Conservation (phyloP, 2,888 invertebrate species). For the Mactromeris polynyma region DNA sequence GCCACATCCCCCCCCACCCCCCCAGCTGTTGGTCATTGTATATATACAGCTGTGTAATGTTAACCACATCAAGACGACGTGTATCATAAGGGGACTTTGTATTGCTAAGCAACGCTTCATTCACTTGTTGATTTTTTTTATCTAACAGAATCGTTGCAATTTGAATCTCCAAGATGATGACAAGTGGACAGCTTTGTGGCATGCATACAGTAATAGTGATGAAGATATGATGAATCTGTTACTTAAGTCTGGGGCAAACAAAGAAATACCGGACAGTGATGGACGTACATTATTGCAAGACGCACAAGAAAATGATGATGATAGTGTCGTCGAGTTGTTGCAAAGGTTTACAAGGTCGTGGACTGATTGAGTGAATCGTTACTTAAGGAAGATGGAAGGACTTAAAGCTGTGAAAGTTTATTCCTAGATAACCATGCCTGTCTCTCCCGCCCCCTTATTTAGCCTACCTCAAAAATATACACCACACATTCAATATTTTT, state of each 20-base stretch:
- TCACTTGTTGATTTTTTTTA: neutral
- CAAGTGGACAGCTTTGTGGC: conserved; percentile 82
- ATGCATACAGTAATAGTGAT: conserved; percentile 80
- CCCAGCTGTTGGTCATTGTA: too few species aligned
- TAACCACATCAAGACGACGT: too few species aligned
- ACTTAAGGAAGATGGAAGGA: neutral
- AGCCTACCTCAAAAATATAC: neutral
- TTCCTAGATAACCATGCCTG: neutral
- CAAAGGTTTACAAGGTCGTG: conserved; percentile 72
- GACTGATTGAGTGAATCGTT: conserved; percentile 40
- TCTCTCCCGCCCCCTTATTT: neutral
- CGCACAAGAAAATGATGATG: conserved; percentile 81
- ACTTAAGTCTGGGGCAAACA: conserved; percentile 79
- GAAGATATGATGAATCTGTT: conserved; percentile 79
- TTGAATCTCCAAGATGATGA: conserved; percentile 77
- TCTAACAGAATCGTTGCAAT: conserved; percentile 74
- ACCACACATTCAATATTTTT: neutral
- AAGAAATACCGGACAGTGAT: conserved; percentile 73
- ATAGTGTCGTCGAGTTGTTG: conserved; percentile 78
- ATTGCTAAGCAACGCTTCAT: too few species aligned
- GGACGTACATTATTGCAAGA: conserved; percentile 79
- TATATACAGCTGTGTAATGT: too few species aligned
- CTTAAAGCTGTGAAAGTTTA: neutral
- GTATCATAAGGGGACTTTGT: too few species aligned
- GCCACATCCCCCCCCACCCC: too few species aligned